Conservation (phyloP, 53 echinoderm and acorn worm genomes). For the Paracentrotus lividus region DNA sequence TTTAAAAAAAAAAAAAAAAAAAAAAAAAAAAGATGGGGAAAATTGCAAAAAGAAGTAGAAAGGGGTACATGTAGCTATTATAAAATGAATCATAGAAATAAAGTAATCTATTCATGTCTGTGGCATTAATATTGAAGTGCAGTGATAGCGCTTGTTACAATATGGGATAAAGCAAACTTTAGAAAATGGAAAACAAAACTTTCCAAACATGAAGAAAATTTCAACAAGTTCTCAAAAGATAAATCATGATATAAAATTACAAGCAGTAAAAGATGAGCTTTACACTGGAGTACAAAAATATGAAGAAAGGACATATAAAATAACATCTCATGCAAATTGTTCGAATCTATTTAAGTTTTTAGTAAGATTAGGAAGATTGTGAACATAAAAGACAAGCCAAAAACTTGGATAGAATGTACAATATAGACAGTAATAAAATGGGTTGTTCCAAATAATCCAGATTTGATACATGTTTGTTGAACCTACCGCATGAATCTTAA, state of each 20-base stretch:
- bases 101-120: no score
- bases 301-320: constrained; percentile 1
- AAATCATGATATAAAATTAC: not conserved
- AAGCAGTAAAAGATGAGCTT: not conserved
- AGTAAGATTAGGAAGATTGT: not conserved
- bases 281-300: constrained; percentile 13
- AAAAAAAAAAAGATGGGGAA: not conserved
- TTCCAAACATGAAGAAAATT: not conserved
- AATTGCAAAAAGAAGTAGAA: not conserved
- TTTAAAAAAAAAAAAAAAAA: not conserved
- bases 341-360: not conserved
- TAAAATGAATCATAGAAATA: no score
- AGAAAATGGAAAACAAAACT: not conserved
- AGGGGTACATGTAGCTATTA: no score
- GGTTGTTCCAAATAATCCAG: constrained; percentile 35
- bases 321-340: constrained; percentile 11
- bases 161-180: not conserved
- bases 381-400: not conserved
- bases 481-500: constrained; percentile 52
- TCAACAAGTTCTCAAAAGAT: not conserved
- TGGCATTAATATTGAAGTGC: no score
- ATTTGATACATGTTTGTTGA: constrained; percentile 20
- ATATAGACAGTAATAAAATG: constrained; percentile 26
- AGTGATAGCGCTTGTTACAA: no score
- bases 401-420: constrained; percentile 33